Base-by-base conservation (phyloP, 2,797 vertebrate genomes). In the Chelidonichthys spinosus region DNA sequence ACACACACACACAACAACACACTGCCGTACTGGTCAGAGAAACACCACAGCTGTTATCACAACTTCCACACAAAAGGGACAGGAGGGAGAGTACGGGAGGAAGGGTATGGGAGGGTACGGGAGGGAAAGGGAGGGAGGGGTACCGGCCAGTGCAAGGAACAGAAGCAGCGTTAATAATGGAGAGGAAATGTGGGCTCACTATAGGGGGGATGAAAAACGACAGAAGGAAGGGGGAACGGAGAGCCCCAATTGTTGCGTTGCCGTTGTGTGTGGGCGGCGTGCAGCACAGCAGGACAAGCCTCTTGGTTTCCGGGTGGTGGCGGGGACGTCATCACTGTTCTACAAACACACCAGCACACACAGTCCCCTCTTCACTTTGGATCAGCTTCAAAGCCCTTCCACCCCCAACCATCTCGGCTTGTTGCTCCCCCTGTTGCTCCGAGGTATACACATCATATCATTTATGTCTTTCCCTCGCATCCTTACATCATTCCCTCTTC, bases 371-470 rank as follows among this genome's bases (percentile, higher is more conserved):
- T 78, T 92, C 88, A 76, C 78, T 88, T 62, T 89, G 89, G 85
- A 92, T 89, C 78, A 87, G 76, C 87, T 85, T 91, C 89, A 91
- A 88, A 90, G 90, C 69, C 76, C 72, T 9, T 69, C 79, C 72
- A 64, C 81, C 76, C 78, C 69, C 79, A 43, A 55, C 71, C 53
- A 35, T 53, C 59, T 72, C 15, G 32, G 62, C 69, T 65, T 53
- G 39, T 6, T 11, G 47, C 11, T 44, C 42, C 73, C 69, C 60
- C 74, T 81, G 72, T 81, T 79, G 79, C 89, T 83, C 72, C 66
- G 1, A 90, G 84, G 72, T 73, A 61, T 10, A 58, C 36, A 18
- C 68, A 15, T 61, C 74, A 70, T 73, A 60, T 39, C 81, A 68
- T 83, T 62, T 56, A 37, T 37, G n/a, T 66, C 58, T 18, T 15